Conservation (phyloP, 2,113 vertebrate species). For the Crypturellus undulatus region DNA sequence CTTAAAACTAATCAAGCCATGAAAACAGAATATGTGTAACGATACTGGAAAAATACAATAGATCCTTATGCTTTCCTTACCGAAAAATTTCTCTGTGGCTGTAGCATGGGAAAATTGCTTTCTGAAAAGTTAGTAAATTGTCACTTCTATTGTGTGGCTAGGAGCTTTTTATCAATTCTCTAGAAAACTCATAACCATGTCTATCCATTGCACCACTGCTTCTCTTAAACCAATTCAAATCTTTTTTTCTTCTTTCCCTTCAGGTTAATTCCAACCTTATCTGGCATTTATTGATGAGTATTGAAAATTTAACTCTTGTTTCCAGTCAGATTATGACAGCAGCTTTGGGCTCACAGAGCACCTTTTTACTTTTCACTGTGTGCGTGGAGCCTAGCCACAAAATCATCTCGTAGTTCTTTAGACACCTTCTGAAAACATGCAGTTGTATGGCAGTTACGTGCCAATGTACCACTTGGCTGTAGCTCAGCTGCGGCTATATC, state of each 20-base stretch:
- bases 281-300: neutral
- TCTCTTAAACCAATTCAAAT: neutral
- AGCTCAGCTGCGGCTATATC: neutral
- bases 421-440: accelerated
- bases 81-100: neutral
- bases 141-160: neutral
- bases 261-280: neutral
- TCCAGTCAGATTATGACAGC: neutral
- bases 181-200: neutral
- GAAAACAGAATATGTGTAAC: neutral
- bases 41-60: neutral
- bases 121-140: neutral
- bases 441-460: neutral
- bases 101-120: neutral
- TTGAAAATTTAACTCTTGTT: neutral
- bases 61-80: neutral
- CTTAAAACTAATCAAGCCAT: neutral
- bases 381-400: neutral
- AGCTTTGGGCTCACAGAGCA: neutral
- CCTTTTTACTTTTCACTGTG: neutral
- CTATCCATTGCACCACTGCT: neutral
- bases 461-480: neutral
- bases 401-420: neutral
- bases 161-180: neutral
- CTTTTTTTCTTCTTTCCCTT: neutral